Evolutionary conservation across 2,888 invertebrate genomes (phyloP).

Genomic region (Cyclophora punctaria): DNA sequence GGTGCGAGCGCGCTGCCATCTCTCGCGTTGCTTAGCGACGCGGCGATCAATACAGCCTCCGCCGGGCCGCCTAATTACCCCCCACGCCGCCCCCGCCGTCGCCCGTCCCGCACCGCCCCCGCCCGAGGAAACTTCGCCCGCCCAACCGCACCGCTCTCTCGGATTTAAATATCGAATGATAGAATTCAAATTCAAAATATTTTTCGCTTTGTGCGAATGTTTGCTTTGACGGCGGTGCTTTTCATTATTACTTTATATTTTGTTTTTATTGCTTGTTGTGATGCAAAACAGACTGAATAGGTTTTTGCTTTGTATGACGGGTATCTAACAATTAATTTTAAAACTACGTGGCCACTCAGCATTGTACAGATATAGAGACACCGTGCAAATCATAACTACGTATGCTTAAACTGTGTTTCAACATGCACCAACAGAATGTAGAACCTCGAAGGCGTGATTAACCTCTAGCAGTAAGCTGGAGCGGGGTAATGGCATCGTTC

Average conservation of each 20-base stretch:
- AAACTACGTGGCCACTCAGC: no score
- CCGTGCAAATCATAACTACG: no score
- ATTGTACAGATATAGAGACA: no score
- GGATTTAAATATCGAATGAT: slow-evolving; percentile 73
- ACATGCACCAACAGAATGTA: no score
- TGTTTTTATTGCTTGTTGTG: slow-evolving; percentile 31
- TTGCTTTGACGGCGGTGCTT: slow-evolving; percentile 41
- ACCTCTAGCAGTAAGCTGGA: no score
- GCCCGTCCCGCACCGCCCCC: slow-evolving; percentile 23
- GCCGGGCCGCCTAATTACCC: slow-evolving; percentile 73
- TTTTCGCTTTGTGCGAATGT: slow-evolving; percentile 57
- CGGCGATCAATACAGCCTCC: slow-evolving; percentile 73
- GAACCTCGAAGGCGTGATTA: no score
- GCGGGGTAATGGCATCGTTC: no score
- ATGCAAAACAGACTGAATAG: no score
- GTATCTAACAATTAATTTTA: no score
- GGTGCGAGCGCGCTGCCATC: slow-evolving; percentile 64
- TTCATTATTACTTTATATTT: slow-evolving; percentile 11
- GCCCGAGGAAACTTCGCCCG: slow-evolving; percentile 48
- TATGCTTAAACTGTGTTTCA: no score
- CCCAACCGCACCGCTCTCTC: slow-evolving; percentile 50
- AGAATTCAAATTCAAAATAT: slow-evolving; percentile 70
- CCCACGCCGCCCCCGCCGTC: slow-evolving; percentile 26
- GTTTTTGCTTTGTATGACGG: no score
- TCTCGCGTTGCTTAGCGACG: slow-evolving; percentile 72